Conservation (phyloP, 2,888 invertebrate species). For the Rhamnusium bicolor region DNA sequence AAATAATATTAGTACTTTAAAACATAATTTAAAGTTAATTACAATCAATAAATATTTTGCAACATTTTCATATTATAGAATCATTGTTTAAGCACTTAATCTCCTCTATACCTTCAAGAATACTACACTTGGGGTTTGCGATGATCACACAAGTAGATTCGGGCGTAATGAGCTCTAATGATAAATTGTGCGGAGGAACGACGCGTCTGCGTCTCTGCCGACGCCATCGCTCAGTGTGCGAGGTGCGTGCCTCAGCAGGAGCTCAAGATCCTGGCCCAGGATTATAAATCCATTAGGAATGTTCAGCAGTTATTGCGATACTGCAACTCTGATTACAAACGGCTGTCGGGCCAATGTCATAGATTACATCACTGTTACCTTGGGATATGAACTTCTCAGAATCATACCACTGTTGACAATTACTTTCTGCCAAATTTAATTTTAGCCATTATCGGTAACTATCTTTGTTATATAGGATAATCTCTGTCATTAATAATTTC, state of each 20-base stretch:
- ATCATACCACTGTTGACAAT: constrained; percentile 58
- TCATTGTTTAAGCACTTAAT: constrained; percentile 11
- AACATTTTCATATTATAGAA: constrained; percentile 3
- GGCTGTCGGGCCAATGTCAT: constrained; percentile 54
- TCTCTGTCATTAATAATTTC: constrained; percentile 39
- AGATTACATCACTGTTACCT: constrained; percentile 68
- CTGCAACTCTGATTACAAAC: constrained; percentile 61
- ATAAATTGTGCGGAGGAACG: constrained; percentile 71
- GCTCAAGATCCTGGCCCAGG: constrained; percentile 58
- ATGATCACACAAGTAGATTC: constrained; percentile 62
- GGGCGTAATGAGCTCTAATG: constrained; percentile 72
- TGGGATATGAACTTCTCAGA: constrained; percentile 65
- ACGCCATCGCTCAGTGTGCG: constrained; percentile 62
- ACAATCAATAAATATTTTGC: no score
- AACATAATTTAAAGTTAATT: no score
- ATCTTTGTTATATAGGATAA: constrained; percentile 52
- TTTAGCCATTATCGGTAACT: constrained; percentile 59
- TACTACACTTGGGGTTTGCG: constrained; percentile 4
- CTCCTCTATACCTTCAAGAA: constrained; percentile 1
- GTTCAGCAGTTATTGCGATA: constrained; percentile 64
- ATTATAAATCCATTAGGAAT: constrained; percentile 68
- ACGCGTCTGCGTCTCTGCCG: constrained; percentile 70
- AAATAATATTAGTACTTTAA: no score
- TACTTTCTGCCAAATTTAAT: constrained; percentile 60
- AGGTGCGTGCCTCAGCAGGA: constrained; percentile 57